A percentile compares a stretch with the other conserved stretches of the same genome.
Evolutionary conservation across 2,888 invertebrate genomes (phyloP).

Genomic region (Xestia xanthographa): DNA sequence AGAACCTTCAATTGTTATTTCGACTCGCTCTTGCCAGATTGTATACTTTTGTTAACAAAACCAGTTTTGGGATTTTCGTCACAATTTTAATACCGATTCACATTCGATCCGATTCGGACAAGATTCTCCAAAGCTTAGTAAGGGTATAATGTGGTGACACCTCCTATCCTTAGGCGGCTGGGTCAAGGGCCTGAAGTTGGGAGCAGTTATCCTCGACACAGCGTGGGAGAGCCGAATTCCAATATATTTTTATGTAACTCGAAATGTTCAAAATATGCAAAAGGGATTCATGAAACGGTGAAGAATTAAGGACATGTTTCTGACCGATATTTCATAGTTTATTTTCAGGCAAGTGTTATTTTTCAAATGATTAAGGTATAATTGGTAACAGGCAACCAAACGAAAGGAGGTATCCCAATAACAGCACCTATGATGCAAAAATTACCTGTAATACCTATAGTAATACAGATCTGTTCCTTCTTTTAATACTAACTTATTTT

Average conservation of each 20-base stretch:
- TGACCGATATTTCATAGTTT: not conserved
- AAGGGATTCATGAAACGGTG: not conserved
- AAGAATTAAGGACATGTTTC: not conserved
- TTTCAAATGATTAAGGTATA: not conserved
- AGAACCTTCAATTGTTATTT: not conserved
- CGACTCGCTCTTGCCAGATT: not conserved
- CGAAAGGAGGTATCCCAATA: not conserved
- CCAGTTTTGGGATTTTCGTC: constrained; percentile 36
- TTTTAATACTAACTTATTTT: not conserved
- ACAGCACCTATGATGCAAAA: not conserved
- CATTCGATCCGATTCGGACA: constrained; percentile 3
- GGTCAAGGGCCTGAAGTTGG: constrained; percentile 57
- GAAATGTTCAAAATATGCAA: not conserved
- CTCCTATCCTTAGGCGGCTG: constrained; percentile 14
- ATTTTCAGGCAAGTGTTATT: not conserved
- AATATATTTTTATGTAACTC: constrained; percentile 8
- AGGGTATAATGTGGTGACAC: constrained; percentile 29
- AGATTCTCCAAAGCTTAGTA: constrained; percentile 32
- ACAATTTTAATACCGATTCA: constrained; percentile 26
- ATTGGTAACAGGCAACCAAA: not conserved
- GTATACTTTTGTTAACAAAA: constrained; percentile 31
- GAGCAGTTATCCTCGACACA: constrained; percentile 47
- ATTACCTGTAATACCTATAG: not conserved
- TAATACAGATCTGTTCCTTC: not conserved
- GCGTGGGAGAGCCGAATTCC: constrained; percentile 25